phyloP scores from a whole-genome alignment of 1,140 invertebrate genomes.

The Drosophila lacteicornis region DNA sequence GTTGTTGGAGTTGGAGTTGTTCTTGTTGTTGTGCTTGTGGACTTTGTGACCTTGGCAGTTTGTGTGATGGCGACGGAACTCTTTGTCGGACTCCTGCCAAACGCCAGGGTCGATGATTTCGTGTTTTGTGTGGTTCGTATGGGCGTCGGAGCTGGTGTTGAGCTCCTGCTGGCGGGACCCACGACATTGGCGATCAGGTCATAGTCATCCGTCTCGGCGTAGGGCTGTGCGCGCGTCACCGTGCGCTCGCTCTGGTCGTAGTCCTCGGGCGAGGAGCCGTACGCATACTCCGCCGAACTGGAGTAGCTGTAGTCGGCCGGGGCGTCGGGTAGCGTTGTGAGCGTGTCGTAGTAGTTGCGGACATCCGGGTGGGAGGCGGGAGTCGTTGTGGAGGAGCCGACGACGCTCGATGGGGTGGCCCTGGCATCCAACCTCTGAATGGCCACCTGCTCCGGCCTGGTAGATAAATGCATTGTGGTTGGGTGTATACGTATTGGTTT shows the following conservation, averaged over 20 bases:
- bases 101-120: conserved; percentile 21
- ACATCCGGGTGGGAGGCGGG: conserved; percentile 43
- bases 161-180: conserved; percentile 16
- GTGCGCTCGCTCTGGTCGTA: conserved; percentile 51
- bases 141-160: conserved; percentile 17
- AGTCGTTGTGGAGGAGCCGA: conserved; percentile 28
- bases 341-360: conserved; percentile 60
- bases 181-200: conserved; percentile 57
- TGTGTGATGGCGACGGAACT: conserved; percentile 41
- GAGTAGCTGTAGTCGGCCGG: conserved; percentile 59
- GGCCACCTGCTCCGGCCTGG: conserved; percentile 61
- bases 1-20: conserved; percentile 56
- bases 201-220: conserved; percentile 46
- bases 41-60: conserved; percentile 45
- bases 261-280: conserved; percentile 40
- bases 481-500: conserved; percentile 30
- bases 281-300: conserved; percentile 54
- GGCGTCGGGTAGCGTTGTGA: conserved; percentile 41
- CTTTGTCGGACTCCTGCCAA: conserved; percentile 42
- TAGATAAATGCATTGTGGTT: conserved; percentile 62
- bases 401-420: conserved; percentile 12
- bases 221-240: conserved; percentile 10
- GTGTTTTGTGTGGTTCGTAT: conserved; percentile 12
- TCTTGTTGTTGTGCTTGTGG: conserved; percentile 45
- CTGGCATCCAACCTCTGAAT: conserved; percentile 57